Evolutionary conservation across 2,797 vertebrate species (phyloP), one percentile per base, ranked within the genome.

Genomic region (Garrulus glandarius): DNA sequence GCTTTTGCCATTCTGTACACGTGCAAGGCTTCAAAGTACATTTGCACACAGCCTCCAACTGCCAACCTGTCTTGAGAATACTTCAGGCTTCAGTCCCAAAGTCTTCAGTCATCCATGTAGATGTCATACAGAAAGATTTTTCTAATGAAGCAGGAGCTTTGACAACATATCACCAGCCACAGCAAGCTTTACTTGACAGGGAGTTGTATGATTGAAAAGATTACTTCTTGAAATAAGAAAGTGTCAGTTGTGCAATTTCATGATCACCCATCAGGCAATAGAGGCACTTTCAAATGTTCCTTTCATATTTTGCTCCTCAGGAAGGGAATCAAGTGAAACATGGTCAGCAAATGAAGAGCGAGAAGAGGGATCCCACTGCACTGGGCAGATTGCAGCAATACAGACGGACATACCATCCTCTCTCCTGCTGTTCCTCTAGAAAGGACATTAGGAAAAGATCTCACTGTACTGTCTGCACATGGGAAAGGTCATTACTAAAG

Each of bases 31-130:
- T 85, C 79, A 87, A 77, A 81, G 53, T 50, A 60, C 20, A 95
- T 57, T 20, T 84, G 61, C 44, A 37, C 60, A 68, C 43, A 91
- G 82, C 41, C 71, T 89, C 61, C 82, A 89, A 47, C 34, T 86
- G 91, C 49, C 71, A 68, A 57, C 21, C 37, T 75, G 29, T 60
- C 83, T 47, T 36, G 27, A 85, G 68, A 87, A 81, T 18, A 83
- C 32, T 64, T 75, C 43, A 92, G 87, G 89, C 65, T 94, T 84
- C 57, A 20, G 72, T 91, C 76, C 87, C 87, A 68, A 89, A 93
- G 60, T 50, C 71, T 92, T 94, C 72, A 92, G 75, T 61, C 44
- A 89, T n/a, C 70, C 49, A 56, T 32, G 44, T 1, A 85, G 41
- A 52, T 32, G 77, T 27, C 50, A 74, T 50, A 91, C 27, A 80